Percentiles rank a stretch among this genome's conserved stretches.
Evolutionary conservation across 2,113 vertebrate genomes (phyloP).

Genomic region (Myiozetetes cayanensis): DNA sequence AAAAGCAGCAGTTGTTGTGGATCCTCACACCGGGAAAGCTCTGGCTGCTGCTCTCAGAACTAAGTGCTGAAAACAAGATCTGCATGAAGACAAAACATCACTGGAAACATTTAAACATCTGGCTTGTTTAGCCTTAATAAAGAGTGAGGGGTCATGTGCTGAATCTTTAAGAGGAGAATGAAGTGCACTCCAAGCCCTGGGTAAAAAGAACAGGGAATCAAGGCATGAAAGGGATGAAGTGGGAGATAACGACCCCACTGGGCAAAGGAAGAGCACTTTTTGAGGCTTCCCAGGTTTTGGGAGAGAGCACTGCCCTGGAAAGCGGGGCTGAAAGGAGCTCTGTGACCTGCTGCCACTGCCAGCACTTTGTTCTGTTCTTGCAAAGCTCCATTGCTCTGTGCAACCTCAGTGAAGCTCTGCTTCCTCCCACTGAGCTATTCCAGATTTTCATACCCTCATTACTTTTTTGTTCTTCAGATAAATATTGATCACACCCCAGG

Average conservation of each 20-base stretch:
- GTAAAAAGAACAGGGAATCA: background rate
- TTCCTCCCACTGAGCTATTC: background rate
- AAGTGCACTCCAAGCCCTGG: background rate
- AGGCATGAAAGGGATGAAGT: background rate
- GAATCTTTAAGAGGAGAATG: background rate
- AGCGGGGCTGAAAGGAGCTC: background rate
- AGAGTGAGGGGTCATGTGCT: background rate
- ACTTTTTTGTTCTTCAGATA: background rate
- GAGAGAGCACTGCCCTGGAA: background rate
- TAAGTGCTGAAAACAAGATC: background rate
- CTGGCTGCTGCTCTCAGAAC: background rate
- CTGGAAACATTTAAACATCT: background rate
- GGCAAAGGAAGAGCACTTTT: background rate
- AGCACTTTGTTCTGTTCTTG: background rate
- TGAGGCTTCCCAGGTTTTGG: background rate
- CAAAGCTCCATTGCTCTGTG: background rate
- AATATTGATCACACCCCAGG: background rate
- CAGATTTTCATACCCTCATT: background rate
- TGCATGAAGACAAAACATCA: background rate
- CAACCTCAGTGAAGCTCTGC: background rate
- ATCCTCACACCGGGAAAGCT: background rate
- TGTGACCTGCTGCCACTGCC: background rate
- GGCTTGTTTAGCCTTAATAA: background rate
- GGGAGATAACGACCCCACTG: background rate
- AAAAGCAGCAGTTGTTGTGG: background rate